These are phyloP conservation scores for Dunckerocampus dactyliophorus DNA, from an alignment of 2,113 vertebrate genomes.

Conservation along the genomic window DNA sequence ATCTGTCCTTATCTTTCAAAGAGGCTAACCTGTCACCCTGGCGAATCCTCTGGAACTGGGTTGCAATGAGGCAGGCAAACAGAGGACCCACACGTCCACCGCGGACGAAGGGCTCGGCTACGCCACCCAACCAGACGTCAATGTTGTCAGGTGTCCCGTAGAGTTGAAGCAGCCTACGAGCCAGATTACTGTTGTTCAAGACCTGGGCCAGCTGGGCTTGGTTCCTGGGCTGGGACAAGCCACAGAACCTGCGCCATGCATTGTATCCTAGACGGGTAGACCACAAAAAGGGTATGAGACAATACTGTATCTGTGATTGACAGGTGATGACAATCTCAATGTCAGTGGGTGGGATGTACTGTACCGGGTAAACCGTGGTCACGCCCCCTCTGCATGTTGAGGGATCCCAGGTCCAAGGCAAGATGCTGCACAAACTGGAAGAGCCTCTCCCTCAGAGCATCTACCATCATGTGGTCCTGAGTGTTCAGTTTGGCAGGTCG, in stretches of 20 bases:
- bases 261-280: conserved; percentile 69
- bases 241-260: conserved; percentile 68
- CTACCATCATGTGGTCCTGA: conserved; percentile 78
- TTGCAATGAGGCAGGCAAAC: conserved; percentile 71
- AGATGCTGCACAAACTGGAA: conserved; percentile 68
- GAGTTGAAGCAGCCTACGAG: conserved; percentile 56
- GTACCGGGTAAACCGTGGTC: conserved; percentile 82
- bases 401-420: conserved; percentile 73
- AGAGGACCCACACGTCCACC: conserved; percentile 79
- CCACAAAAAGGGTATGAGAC: neutral
- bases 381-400: conserved; percentile 81
- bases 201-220: conserved; percentile 50
- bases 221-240: conserved; percentile 65
- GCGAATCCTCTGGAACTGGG: conserved; percentile 67
- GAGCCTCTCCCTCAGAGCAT: conserved; percentile 77
- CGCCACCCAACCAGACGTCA: conserved; percentile 73
- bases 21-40: conserved; percentile 70
- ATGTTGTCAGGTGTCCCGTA: conserved; percentile 72
- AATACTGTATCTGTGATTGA: neutral
- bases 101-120: conserved; percentile 70
- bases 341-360: conserved; percentile 51
- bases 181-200: conserved; percentile 59
- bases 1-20: neutral
- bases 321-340: neutral
- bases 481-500: conserved; percentile 76